phyloP scores from a whole-genome alignment of 2,888 invertebrate genomes.

The Silvanus unidentatus region DNA sequence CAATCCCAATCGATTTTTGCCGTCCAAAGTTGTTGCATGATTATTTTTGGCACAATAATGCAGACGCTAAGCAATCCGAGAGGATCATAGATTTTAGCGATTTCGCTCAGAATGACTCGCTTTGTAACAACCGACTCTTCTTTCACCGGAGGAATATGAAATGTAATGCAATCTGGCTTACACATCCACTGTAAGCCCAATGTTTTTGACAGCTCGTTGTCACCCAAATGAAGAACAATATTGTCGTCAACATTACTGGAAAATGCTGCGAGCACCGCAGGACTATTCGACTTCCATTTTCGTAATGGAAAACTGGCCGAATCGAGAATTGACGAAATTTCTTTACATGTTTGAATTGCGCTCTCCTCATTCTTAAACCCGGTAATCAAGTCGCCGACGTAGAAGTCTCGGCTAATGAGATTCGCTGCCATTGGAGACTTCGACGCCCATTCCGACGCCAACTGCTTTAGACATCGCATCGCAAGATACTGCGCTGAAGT shows the following conservation, averaged over 20 bases:
- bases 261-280: too few species aligned
- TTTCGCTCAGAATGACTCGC: neutral
- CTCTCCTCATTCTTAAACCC: neutral
- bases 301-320: neutral
- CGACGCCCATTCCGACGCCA: neutral
- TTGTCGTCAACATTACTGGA: neutral
- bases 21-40: neutral
- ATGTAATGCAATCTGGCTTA: neutral
- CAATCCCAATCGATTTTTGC: neutral
- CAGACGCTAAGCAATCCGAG: neutral
- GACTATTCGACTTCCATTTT: neutral
- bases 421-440: neutral
- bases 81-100: neutral
- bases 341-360: neutral
- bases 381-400: neutral
- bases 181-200: neutral
- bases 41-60: neutral
- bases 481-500: slow-evolving; percentile 9
- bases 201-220: neutral
- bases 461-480: neutral
- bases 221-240: neutral
- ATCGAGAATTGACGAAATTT: neutral
- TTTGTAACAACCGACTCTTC: neutral
- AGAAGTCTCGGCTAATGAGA: neutral
- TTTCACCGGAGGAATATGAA: neutral